Base-by-base conservation (phyloP, 1,140 invertebrate species). In the Zaprionus inermis region DNA sequence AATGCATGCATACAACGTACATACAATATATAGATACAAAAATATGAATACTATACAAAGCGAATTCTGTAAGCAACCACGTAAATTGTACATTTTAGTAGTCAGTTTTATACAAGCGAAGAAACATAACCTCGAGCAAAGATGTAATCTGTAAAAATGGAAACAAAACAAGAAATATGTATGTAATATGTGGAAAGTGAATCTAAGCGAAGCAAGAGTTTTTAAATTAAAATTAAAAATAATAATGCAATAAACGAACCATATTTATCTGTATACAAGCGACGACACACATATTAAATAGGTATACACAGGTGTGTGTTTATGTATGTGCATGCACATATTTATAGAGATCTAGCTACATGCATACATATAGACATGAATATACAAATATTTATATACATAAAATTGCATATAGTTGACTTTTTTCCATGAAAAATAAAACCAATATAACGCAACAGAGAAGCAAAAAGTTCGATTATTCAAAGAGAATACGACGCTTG, bases 61-160 rank as follows among this genome's bases (percentile, higher is more conserved):
- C 16, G 54, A 75, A 67, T 75, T 79, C 76, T 68, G 76, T 66
- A 82, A 79, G 82, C 78, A 85, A 85, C 81, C 82, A 76, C 71
- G 65, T 81, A 71, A 76, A 71, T 75, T 85, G 76, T 85, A 79
- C 60, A 81, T 70, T 76, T 78, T 73, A 81, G 82, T 81, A 79
- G 76, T 56, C 71, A 72, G 65, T 85, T 81, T 85, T 85, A 73
- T 81, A 81, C 64, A 71, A 70, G 51, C 28, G n/a, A 41, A 64
- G 38, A 36, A 14, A 18, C 18, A 49, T 49, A 49, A 18, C 44
- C 44, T 49, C 24, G 54, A 60, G 10, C 11, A 34, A 64, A 7
- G 28, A 74, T 60, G 74, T 67, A 76, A 82, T 76, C 63, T 86
- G 82, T 88, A 86, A 69, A 63, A 44, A 63, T 65, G 4, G n/a